phyloP scores from a whole-genome alignment of 2,888 invertebrate species.

The Temnothorax unifasciatus region DNA sequence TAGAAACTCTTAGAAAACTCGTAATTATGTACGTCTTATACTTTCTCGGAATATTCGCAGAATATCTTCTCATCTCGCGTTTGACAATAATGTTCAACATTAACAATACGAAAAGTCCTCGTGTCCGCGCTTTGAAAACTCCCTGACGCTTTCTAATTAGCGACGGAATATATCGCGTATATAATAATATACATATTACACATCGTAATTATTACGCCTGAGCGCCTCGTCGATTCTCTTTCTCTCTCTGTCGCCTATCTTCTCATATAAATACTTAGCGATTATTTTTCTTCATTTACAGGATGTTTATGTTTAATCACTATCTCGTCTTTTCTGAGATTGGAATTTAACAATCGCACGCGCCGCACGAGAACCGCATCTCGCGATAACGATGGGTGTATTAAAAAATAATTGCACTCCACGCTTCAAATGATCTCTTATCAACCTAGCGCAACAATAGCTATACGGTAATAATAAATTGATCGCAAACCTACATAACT shows the following conservation, averaged over 20 bases:
- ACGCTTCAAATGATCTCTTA: background rate
- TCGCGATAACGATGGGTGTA: background rate
- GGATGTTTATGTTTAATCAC: conserved; percentile 66
- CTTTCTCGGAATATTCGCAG: conserved; percentile 18
- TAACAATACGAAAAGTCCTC: conserved; percentile 49
- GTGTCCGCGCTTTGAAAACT: conserved; percentile 49
- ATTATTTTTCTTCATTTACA: conserved; percentile 47
- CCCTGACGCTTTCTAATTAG: conserved; percentile 46
- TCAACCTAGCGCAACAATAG: conserved; percentile 19
- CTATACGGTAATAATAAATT: conserved; percentile 13
- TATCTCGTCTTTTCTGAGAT: conserved; percentile 71
- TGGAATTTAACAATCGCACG: conserved; percentile 38
- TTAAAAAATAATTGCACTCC: conserved; percentile 23
- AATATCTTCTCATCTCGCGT: conserved; percentile 8
- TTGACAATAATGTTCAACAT: background rate
- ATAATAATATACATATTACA: conserved; percentile 41
- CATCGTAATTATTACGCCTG: conserved; percentile 22
- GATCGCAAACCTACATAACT: conserved; percentile 14
- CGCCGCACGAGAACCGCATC: conserved; percentile 45
- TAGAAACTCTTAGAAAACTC: conserved; percentile 8
- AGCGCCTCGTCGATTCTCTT: background rate
- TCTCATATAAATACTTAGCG: conserved; percentile 71
- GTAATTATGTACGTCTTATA: background rate
- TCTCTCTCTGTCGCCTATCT: conserved; percentile 31
- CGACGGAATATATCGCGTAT: conserved; percentile 39